Base-by-base conservation (phyloP, 1,140 invertebrate genomes). In the Sitophilus oryzae region DNA sequence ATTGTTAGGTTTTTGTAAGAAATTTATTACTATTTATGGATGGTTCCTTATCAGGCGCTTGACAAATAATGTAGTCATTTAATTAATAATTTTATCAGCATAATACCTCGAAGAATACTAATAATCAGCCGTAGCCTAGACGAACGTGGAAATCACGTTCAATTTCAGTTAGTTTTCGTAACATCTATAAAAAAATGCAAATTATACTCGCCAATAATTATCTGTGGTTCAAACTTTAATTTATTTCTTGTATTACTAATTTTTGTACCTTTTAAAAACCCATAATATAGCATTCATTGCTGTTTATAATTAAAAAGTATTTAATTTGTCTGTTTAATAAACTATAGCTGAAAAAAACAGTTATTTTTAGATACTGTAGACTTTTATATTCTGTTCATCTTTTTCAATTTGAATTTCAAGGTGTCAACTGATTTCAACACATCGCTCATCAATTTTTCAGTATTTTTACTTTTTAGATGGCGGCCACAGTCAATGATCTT, bases 401-500 rank as follows among this genome's bases (percentile, higher is more conserved):
- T n/a, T n/a, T n/a, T n/a, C n/a, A n/a, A n/a, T 34, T 16, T 22
- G 21, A 16, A 34, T 11, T 37, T 30, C 1, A n/a, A 46, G 20
- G 9, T 20, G 41, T 9, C 16, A 14, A 20, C 10, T 6, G 18
- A 18, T 9, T 43, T 15, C 16, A 6, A 43, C 3, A 22, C 8
- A 20, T n/a, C 10, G 3, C 9, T 9, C 8, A 49, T 16, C 19
- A 44, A 15, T 41, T 42, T 52, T 22, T 18, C 34, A 45, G 36
- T 44, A 19, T 43, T 30, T 22, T 37, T 55, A 43, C 46, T 15
- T 14, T 54, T 54, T 21, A 70, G 64, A 79, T 79, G 77, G 73
- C 77, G 55, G 74, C 74, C 56, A 48, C 52, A 22, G 74, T 74
- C 46, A 76, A 80, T 50, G 83, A 85, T 60, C 73, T 85, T 56